Evolutionary conservation across 2,888 invertebrate genomes (phyloP), one percentile per base, ranked within the genome.

Genomic region (Diabrotica balteata): DNA sequence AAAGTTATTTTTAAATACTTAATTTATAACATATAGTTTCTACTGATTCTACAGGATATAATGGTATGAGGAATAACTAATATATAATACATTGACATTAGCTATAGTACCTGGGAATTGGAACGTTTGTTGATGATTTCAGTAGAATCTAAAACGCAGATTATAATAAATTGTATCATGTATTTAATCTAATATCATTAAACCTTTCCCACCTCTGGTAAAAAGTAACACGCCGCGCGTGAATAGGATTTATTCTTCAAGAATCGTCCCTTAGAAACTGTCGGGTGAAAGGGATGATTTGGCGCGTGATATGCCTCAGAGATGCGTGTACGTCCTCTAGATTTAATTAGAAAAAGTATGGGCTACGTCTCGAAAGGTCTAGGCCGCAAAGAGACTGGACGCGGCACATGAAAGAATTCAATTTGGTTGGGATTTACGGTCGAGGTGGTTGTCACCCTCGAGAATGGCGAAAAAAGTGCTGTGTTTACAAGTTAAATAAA

Each of bases 191-290:
- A 7, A 51, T n/a, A 53, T 1, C 8, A 5, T 32, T 8, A 10
- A 32, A 32, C 32, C 10, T 8, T 32, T 53, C 2, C 7, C 32
- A 42, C 54, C 54, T 43, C 8, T 43, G 7, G 43, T 10, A 0
- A n/a, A 54, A 42, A 7, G 42, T 54, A 43, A 4, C 4, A 42
- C 9, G 42, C 10, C 42, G 43, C 42, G 10, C 43, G 43, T 11
- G n/a, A n/a, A 54, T 43, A 53, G 68, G 66, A 49, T 66, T 65
- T 61, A 61, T 69, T 57, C 63, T 51, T 55, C 7, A 49, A 63
- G 44, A 63, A 63, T 63, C 57, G 44, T 57, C 57, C 57, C 51
- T 57, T 32, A 45, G 63, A 63, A 63, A 63, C 11, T 63, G 54
- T 42, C 43, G 7, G 10, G 10, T 54, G 54, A 54, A 54, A 54